These are phyloP conservation scores for Lacerta viridis DNA, from an alignment of 2,797 vertebrate species.

Conservation along the genomic window DNA sequence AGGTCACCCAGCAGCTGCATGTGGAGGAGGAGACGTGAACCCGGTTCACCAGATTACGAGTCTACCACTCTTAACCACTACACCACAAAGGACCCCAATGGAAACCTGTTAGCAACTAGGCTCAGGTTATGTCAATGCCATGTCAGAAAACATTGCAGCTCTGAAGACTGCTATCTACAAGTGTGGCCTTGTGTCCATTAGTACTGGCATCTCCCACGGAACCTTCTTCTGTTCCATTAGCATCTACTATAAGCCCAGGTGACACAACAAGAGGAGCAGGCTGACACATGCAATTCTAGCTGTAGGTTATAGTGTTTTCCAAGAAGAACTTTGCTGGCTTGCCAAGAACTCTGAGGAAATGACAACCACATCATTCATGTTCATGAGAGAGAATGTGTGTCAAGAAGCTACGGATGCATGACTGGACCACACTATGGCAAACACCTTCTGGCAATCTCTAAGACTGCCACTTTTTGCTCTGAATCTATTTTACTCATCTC, in stretches of 20 bases:
- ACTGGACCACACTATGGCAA: not conserved
- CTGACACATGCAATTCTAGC: slow-evolving; percentile 86
- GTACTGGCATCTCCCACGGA: not conserved
- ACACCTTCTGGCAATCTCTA: not conserved
- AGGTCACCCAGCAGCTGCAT: too few relatives aligned
- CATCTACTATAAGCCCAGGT: not conserved
- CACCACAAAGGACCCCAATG: not conserved
- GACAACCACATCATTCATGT: slow-evolving; percentile 88
- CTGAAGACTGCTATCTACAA: not conserved
- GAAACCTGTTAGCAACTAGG: not conserved
- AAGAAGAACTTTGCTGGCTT: slow-evolving; percentile 84
- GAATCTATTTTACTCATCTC: too few relatives aligned
- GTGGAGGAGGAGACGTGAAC: too few relatives aligned
- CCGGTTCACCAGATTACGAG: too few relatives aligned
- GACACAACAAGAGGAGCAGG: slow-evolving; percentile 56
- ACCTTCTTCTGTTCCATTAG: not conserved
- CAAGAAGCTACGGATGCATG: slow-evolving; percentile 85
- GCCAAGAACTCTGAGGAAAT: slow-evolving; percentile 90
- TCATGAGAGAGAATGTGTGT: slow-evolving; percentile 89
- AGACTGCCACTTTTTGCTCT: not conserved
- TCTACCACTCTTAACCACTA: too few relatives aligned
- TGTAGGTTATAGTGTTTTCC: slow-evolving; percentile 83
- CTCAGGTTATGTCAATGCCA: too few relatives aligned
- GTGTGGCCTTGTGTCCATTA: not conserved
- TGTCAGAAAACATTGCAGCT: too few relatives aligned